Evolutionary conservation across 2,888 invertebrate species (phyloP).

Genomic region (Hypomecis atomaria): DNA sequence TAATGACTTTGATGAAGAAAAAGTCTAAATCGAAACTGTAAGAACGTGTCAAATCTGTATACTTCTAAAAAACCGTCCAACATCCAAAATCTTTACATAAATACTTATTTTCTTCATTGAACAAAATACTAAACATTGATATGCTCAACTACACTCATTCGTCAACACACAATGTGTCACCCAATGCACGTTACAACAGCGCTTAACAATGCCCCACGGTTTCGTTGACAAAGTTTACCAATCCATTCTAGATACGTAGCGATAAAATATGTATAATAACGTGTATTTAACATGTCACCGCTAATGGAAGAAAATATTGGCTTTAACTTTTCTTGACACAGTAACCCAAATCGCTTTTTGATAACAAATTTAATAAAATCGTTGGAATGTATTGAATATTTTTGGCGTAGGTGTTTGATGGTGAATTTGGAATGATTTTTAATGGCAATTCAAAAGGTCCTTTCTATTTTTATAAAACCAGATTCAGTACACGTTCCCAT

Average conservation of each 20-base stretch:
- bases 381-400: constrained; percentile 36
- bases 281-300: constrained; percentile 65
- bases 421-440: neutral
- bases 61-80: too few species aligned
- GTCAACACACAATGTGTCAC: too few species aligned
- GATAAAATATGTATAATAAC: constrained; percentile 45
- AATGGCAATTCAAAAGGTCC: too few species aligned
- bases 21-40: too few species aligned
- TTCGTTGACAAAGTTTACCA: constrained; percentile 65
- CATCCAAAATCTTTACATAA: too few species aligned
- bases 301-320: constrained; percentile 67
- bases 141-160: neutral
- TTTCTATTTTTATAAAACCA: too few species aligned
- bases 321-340: constrained; percentile 54
- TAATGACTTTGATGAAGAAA: too few species aligned
- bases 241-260: constrained; percentile 53
- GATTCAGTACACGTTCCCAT: too few species aligned
- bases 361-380: constrained; percentile 53
- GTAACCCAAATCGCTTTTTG: constrained; percentile 63
- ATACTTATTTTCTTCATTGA: too few species aligned
- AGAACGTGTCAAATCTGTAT: too few species aligned
- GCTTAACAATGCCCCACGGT: constrained; percentile 52
- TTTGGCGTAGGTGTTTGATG: neutral
- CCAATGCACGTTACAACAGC: neutral
- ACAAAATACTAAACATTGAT: too few species aligned